Conservation (phyloP, 2,113 vertebrate species). For the Centropus bengalensis region DNA sequence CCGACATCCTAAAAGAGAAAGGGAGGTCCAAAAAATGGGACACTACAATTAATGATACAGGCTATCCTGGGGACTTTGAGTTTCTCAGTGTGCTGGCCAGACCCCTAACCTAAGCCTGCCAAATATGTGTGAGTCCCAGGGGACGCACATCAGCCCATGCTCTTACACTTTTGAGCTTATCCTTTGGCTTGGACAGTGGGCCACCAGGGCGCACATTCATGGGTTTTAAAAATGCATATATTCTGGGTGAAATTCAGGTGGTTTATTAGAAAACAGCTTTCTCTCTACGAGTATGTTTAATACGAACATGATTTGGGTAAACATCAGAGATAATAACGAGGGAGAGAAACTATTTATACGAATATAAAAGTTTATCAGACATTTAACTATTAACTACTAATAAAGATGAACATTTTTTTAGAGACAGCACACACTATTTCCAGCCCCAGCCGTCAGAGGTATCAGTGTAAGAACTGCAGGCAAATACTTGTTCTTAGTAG, state of each 20-base stretch:
- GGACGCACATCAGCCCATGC: background rate
- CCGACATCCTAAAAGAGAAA: constrained; percentile 52
- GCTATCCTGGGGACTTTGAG: background rate
- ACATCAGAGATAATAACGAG: background rate
- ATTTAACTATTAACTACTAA: background rate
- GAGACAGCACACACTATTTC: background rate
- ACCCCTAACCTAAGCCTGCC: background rate
- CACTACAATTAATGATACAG: background rate
- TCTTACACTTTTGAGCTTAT: background rate
- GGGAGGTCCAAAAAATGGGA: background rate
- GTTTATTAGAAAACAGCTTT: background rate
- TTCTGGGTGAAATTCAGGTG: background rate
- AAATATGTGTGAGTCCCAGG: rapidly evolving
- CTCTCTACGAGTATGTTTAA: background rate
- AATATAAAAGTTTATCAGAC: background rate
- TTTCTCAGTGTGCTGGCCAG: background rate
- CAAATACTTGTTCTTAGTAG: background rate
- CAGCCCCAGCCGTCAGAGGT: background rate
- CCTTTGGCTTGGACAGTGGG: background rate
- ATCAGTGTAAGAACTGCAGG: background rate
- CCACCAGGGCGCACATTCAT: rapidly evolving
- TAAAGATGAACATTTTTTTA: background rate
- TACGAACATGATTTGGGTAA: background rate
- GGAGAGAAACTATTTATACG: background rate
- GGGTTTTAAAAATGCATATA: background rate